phyloP scores from a whole-genome alignment of 2,888 invertebrate species.

The Ormyrus nitidulus region DNA sequence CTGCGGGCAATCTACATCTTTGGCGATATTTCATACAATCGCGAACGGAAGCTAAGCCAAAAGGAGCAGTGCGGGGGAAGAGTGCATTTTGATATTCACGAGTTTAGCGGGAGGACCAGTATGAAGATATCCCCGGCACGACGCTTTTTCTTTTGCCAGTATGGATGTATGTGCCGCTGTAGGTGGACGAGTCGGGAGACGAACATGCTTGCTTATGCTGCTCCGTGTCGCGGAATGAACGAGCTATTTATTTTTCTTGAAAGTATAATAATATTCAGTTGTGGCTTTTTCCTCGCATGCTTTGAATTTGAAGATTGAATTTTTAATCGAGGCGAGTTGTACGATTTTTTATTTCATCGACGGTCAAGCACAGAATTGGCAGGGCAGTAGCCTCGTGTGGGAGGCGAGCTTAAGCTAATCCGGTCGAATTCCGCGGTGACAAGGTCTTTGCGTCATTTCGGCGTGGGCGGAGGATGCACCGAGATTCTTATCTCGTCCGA shows the following conservation, averaged over 20 bases:
- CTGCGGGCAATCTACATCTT: conserved; percentile 71
- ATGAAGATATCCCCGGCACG: conserved; percentile 38
- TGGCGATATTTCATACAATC: conserved; percentile 68
- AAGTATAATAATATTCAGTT: no score
- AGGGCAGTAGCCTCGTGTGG: neutral
- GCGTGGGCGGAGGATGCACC: neutral
- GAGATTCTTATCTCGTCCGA: neutral
- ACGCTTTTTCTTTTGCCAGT: neutral
- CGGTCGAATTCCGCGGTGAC: conserved; percentile 13
- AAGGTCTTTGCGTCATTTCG: conserved; percentile 19
- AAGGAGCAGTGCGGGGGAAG: neutral
- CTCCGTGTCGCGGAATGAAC: no score
- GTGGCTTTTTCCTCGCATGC: no score
- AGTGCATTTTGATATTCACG: conserved; percentile 29
- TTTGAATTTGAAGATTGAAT: no score
- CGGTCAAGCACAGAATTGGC: neutral
- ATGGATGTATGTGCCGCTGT: neutral
- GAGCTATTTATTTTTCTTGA: no score
- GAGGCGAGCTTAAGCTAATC: conserved; percentile 9
- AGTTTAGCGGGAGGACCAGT: conserved; percentile 4
- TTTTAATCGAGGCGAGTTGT: no score
- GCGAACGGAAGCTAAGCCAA: conserved; percentile 28
- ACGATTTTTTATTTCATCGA: no score
- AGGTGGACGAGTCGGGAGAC: neutral
- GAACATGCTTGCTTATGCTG: no score